phyloP scores from a whole-genome alignment of 2,797 vertebrate species.

The Sphenodon punctatus region DNA sequence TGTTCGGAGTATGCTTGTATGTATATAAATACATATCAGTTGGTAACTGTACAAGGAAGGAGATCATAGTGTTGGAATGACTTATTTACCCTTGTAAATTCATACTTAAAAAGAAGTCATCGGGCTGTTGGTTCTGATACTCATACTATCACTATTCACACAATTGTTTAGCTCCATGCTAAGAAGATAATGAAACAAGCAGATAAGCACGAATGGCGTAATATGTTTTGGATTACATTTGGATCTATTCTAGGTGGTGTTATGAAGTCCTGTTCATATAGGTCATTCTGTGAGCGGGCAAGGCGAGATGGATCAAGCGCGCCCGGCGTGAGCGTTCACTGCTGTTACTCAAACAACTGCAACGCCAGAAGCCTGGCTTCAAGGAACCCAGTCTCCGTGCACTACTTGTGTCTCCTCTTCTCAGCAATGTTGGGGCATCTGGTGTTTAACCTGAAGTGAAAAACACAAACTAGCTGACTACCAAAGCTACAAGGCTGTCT shows the following conservation, averaged over 20 bases:
- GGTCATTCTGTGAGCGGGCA: conserved; percentile 89
- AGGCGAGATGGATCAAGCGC: conserved; percentile 82
- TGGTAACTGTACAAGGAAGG: too few relatives aligned
- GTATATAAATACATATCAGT: background rate
- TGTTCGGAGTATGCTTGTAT: fast-evolving
- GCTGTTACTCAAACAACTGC: conserved; percentile 89
- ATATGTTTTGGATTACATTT: conserved; percentile 5
- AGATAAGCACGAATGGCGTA: fast-evolving
- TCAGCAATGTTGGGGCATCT: conserved; percentile 55
- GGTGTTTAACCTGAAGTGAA: conserved; percentile 55
- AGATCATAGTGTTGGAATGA: too few relatives aligned
- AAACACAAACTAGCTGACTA: background rate
- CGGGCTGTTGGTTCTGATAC: background rate
- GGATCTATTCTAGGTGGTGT: conserved; percentile 78
- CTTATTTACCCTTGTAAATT: background rate
- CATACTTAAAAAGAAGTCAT: background rate
- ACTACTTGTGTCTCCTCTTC: conserved; percentile 70
- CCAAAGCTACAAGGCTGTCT: conserved; percentile 9
- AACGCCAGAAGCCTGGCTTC: conserved; percentile 76
- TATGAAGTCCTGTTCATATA: conserved; percentile 92
- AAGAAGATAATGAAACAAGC: background rate
- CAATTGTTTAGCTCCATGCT: background rate
- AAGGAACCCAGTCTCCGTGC: conserved; percentile 43
- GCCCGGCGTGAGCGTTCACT: conserved; percentile 84
- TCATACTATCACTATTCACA: fast-evolving